Conservation (phyloP, 2,113 vertebrate genomes). For the Machaerirhynchus nigripectus region DNA sequence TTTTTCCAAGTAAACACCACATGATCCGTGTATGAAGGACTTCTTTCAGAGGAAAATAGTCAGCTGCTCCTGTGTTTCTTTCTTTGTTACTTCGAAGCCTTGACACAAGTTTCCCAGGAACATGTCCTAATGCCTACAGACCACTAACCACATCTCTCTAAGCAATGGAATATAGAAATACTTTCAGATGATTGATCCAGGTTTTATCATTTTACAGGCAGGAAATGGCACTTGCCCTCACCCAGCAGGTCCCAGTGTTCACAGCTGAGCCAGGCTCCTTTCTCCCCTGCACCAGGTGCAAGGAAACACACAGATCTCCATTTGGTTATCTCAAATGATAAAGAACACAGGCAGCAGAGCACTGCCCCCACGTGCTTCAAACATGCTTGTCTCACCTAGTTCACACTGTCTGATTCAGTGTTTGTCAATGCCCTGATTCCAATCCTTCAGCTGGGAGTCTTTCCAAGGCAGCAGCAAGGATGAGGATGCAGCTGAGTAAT, state of each 20-base stretch:
- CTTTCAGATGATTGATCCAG: background rate
- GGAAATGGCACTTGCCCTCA: background rate
- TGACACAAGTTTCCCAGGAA: background rate
- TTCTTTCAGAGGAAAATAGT: background rate
- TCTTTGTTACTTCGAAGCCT: background rate
- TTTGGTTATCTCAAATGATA: background rate
- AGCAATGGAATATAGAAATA: background rate
- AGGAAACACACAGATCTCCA: background rate
- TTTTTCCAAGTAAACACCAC: background rate
- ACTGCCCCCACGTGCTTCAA: rapidly evolving
- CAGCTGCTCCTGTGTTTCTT: background rate
- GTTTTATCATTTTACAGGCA: background rate
- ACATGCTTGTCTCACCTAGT: background rate
- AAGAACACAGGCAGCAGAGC: background rate
- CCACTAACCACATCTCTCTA: background rate
- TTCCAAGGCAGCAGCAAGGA: background rate
- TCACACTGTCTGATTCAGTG: background rate
- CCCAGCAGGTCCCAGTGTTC: background rate
- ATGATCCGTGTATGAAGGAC: background rate
- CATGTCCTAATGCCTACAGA: background rate
- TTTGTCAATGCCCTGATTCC: background rate
- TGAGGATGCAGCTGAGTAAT: background rate
- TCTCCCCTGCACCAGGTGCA: background rate
- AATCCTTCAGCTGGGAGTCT: background rate
- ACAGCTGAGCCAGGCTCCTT: background rate